Evolutionary conservation across 2,797 vertebrate species (phyloP).

Genomic region (Bovichtus diacanthus): DNA sequence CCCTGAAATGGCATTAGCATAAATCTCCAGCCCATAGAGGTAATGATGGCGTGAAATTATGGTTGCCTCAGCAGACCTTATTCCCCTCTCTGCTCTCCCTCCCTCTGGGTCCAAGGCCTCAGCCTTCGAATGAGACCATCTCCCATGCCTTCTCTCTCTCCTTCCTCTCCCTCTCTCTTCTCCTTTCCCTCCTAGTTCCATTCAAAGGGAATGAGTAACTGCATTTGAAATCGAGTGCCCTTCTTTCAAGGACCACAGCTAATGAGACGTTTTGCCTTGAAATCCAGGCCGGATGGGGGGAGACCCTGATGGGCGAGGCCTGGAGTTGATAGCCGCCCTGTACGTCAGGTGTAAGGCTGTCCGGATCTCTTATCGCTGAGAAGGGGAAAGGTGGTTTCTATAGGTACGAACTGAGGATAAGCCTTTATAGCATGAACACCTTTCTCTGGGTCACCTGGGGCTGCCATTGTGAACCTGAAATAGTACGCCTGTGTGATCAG

Average conservation of each 20-base stretch:
- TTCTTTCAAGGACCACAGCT: conserved; percentile 86
- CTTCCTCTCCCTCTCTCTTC: conserved; percentile 58
- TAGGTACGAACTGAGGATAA: conserved; percentile 66
- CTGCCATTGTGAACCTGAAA: conserved; percentile 72
- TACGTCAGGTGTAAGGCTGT: conserved; percentile 73
- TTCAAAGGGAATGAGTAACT: conserved; percentile 89
- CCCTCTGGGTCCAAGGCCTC: conserved; percentile 79
- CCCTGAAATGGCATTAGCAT: conserved; percentile 82
- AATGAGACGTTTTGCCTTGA: conserved; percentile 89
- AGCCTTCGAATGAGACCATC: conserved; percentile 74
- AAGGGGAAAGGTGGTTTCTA: conserved; percentile 61
- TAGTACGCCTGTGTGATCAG: conserved; percentile 68
- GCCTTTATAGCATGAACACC: conserved; percentile 64
- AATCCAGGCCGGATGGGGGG: conserved; percentile 77
- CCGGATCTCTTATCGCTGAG: conserved; percentile 65
- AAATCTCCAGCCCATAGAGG: conserved; percentile 77
- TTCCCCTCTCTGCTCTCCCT: conserved; percentile 69
- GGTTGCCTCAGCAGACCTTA: conserved; percentile 81
- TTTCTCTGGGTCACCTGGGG: conserved; percentile 68
- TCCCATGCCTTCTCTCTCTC: conserved; percentile 66
- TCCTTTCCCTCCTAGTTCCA: conserved; percentile 77
- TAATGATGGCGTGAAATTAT: conserved; percentile 87
- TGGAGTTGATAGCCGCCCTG: conserved; percentile 77
- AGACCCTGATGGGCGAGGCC: conserved; percentile 80
- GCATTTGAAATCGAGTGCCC: conserved; percentile 86